phyloP scores from a whole-genome alignment of 2,113 vertebrate genomes.

The Puntigrus tetrazona region DNA sequence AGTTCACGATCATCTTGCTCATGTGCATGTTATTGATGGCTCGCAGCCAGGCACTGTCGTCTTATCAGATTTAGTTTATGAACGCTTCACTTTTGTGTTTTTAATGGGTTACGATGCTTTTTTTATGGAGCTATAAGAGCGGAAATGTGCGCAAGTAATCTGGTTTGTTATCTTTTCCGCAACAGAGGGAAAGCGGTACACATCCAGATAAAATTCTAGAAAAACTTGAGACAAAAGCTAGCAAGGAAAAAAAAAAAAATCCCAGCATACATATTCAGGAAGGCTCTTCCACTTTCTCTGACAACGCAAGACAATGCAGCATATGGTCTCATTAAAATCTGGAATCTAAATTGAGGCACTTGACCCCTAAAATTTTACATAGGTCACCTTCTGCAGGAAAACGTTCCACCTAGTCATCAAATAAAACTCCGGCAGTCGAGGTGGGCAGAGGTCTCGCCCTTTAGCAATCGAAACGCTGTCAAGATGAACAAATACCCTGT shows the following conservation, averaged over 20 bases:
- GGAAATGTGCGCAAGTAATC: constrained; percentile 43
- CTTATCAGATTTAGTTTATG: constrained; percentile 50
- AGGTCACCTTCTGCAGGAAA: constrained; percentile 52
- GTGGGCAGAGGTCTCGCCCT: constrained; percentile 18
- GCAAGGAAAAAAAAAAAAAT: too few relatives aligned
- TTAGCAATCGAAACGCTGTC: constrained; percentile 5
- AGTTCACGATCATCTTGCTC: constrained; percentile 18
- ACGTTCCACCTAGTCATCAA: constrained; percentile 40
- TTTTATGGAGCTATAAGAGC: constrained; percentile 4
- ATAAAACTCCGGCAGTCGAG: constrained; percentile 38
- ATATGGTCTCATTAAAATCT: constrained; percentile 55
- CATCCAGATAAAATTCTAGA: constrained; percentile 4
- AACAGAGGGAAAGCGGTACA: constrained; percentile 39
- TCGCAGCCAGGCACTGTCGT: constrained; percentile 20
- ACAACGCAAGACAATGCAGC: constrained; percentile 46
- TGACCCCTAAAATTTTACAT: constrained; percentile 46
- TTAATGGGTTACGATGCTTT: constrained; percentile 44
- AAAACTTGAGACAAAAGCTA: constrained; percentile 19
- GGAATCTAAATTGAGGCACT: constrained; percentile 34
- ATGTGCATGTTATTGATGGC: constrained; percentile 11
- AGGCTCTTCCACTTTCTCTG: neutral
- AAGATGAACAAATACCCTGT: constrained; percentile 37
- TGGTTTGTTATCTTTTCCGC: constrained; percentile 43
- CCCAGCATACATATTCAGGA: constrained; percentile 9
- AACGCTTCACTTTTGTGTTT: constrained; percentile 24